Evolutionary conservation across 2,113 vertebrate genomes (phyloP).

Genomic region (Ctenomys sociabilis): DNA sequence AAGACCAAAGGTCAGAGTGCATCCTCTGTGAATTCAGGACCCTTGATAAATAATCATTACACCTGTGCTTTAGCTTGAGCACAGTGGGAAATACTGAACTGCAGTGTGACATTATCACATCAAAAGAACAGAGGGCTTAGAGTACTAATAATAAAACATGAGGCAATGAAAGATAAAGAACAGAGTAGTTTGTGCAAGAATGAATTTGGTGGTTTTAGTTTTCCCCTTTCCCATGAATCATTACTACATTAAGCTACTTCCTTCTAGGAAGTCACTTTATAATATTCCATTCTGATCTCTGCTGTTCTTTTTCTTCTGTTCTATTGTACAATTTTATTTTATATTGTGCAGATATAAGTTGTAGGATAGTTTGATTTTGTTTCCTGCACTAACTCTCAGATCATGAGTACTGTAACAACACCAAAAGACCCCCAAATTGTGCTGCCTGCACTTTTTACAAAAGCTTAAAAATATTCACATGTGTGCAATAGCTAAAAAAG

Average conservation of each 20-base stretch:
- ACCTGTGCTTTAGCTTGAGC: background rate
- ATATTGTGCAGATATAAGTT: background rate
- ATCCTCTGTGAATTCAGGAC: background rate
- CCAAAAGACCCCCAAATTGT: background rate
- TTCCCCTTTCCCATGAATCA: background rate
- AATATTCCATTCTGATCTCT: background rate
- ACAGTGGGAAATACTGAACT: background rate
- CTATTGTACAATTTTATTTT: background rate
- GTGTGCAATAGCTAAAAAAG: background rate
- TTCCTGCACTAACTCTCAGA: background rate
- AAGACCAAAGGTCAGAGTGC: background rate
- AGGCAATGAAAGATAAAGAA: background rate
- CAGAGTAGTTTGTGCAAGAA: background rate
- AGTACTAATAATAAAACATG: background rate
- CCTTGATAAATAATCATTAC: background rate
- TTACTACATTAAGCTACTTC: background rate
- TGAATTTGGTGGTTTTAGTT: background rate
- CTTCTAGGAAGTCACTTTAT: background rate
- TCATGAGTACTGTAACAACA: fast-evolving
- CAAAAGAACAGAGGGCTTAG: background rate
- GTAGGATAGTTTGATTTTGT: background rate
- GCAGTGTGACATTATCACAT: background rate
- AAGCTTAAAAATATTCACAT: background rate
- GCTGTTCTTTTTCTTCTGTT: background rate
- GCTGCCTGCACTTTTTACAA: background rate